These are phyloP conservation scores for Ceyx erithaca DNA, from an alignment of 2,797 vertebrate species.

Conservation along the genomic window DNA sequence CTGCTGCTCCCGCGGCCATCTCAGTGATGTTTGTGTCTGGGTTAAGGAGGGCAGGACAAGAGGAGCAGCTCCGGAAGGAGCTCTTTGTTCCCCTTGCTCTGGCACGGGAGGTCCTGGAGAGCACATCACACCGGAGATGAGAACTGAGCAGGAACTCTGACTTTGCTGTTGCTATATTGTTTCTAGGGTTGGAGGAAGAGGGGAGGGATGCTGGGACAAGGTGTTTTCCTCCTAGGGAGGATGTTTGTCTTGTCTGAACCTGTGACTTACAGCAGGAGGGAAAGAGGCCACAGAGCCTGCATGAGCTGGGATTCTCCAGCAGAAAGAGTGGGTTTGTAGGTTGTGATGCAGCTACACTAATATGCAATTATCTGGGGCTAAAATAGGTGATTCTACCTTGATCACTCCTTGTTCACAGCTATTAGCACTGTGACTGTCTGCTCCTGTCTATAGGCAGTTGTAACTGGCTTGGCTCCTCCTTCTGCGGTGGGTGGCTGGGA, in stretches of 20 bases:
- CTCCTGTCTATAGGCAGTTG: neutral
- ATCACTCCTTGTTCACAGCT: neutral
- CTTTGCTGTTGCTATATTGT: neutral
- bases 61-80: neutral
- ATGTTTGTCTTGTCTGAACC: neutral
- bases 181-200: constrained; percentile 19
- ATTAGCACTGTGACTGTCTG: neutral
- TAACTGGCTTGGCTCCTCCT: neutral
- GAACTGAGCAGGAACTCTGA: neutral
- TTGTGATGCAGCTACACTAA: neutral
- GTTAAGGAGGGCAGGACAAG: neutral
- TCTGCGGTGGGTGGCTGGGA: rapidly evolving
- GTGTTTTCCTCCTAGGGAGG: neutral
- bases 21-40: neutral
- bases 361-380: neutral
- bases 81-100: neutral
- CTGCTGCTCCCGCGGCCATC: neutral
- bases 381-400: neutral
- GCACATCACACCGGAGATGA: neutral
- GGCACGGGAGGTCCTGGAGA: neutral
- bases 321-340: neutral
- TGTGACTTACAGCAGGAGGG: neutral
- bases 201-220: neutral
- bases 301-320: rapidly evolving
- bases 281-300: neutral